These are phyloP conservation scores for Prochilodus magdalenae DNA, from an alignment of 2,113 vertebrate genomes.

Conservation along the genomic window DNA sequence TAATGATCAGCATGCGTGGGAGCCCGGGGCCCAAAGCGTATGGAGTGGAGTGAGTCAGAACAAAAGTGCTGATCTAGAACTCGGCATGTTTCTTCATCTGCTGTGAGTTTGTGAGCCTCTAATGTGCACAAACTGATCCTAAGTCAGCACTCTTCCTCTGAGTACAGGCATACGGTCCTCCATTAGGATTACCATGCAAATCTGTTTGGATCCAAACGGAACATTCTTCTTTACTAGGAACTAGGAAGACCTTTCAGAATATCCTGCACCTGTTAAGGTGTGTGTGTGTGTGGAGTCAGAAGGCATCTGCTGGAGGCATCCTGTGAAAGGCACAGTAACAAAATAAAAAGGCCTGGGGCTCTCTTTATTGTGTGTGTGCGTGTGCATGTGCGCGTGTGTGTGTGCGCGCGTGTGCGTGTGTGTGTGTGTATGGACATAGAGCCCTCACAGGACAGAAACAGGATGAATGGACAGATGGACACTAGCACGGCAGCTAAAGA, in stretches of 20 bases:
- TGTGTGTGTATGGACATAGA: background rate
- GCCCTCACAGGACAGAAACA: constrained; percentile 5
- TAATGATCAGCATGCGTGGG: constrained; percentile 32
- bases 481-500: constrained; percentile 11
- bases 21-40: background rate
- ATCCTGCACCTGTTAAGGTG: constrained; percentile 9
- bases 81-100: background rate
- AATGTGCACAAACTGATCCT: background rate
- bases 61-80: constrained; percentile 9
- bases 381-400: background rate
- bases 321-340: background rate
- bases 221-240: background rate
- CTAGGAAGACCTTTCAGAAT: background rate
- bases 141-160: background rate
- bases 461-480: constrained; percentile 1
- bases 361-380: background rate
- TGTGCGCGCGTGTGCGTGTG: background rate
- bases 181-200: background rate
- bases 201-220: background rate
- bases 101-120: background rate
- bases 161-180: background rate
- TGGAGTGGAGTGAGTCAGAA: background rate
- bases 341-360: background rate
- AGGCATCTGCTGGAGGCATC: background rate
- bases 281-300: constrained; percentile 10